Base-by-base conservation (phyloP, 2,113 vertebrate species). In the Zosterops pallidus region DNA sequence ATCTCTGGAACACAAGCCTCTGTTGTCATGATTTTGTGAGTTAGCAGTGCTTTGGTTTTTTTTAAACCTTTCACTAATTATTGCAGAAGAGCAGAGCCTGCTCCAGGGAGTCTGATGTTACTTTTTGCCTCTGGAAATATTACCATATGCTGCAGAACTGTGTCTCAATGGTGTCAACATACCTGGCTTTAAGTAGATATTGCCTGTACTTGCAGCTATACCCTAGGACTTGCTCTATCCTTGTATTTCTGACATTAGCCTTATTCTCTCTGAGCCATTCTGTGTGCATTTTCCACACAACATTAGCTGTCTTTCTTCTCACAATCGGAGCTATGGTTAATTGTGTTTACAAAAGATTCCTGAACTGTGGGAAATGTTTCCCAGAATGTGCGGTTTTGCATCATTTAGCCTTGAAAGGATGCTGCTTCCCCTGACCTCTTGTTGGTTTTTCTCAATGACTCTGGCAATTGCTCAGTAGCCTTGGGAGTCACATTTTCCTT, bases 321-420 rank as follows among this genome's bases (percentile, higher is more conserved):
- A 74, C 46, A 91, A 31, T 57, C 65, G 60, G 62, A 91, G 28
- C 57, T 69, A 1, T 35, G 39, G 63, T 69, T 95, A 89, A 78
- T 56, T 87, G 59, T 72, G 39, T 85, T 95, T 89, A 74, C 70
- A 90, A 76, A 74, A 44, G 70, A 72, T 88, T 87, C 75, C 84
- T 95, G 75, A 91, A 42, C 93, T 91, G 63, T 91, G 87, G 94
- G 87, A 95, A 95, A 79, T 44, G 44, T 85, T 90, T 69, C 75
- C 85, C 94, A 88, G 87, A 76, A 67, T 55, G 50, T 70, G 83
- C 0, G 0, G 78, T 9, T 95, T 94, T 91, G 84, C 84, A 90
- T 95, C 78, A 80, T 85, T 94, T 91, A 80, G 59, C 91, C 84
- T 95, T 94, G 93, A 95, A 87, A 95, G 59, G 74, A 53, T 85